Evolutionary conservation across 2,797 vertebrate species (phyloP).

Genomic region (Adelosebastes latens): DNA sequence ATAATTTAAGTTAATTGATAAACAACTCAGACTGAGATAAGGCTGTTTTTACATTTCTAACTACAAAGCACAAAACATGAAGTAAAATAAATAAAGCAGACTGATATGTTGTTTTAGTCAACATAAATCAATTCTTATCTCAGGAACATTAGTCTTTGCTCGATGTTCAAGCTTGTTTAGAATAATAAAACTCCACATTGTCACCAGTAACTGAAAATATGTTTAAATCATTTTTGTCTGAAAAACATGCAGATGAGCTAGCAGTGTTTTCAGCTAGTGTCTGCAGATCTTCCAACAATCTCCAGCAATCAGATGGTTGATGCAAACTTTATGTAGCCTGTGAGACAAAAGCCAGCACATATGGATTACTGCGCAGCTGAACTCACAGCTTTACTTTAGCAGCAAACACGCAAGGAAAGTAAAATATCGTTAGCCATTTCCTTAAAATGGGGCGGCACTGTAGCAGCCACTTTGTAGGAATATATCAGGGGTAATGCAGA

Average conservation of each 20-base stretch:
- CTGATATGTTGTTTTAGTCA: neutral
- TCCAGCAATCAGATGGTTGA: neutral
- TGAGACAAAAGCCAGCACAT: neutral
- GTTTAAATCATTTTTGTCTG: neutral
- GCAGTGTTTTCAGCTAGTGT: neutral
- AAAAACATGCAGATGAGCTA: neutral
- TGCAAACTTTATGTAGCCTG: neutral
- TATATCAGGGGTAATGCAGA: constrained; percentile 66
- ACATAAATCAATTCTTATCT: neutral
- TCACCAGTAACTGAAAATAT: neutral
- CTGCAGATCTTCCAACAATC: neutral
- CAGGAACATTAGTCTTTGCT: neutral
- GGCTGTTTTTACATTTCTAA: neutral
- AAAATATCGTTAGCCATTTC: constrained; percentile 30
- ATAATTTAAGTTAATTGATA: neutral
- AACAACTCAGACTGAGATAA: neutral
- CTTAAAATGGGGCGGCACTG: neutral
- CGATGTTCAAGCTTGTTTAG: neutral
- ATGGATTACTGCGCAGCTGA: neutral
- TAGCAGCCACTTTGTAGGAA: constrained; percentile 44
- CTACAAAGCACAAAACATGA: neutral
- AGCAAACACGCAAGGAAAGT: constrained; percentile 22
- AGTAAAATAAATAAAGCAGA: neutral
- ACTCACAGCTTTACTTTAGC: neutral
- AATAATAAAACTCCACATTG: neutral